A percentile compares a stretch with the other conserved stretches of the same genome.
Conservation (phyloP, 1,140 invertebrate genomes). For the Brachionus rotundiformis region DNA sequence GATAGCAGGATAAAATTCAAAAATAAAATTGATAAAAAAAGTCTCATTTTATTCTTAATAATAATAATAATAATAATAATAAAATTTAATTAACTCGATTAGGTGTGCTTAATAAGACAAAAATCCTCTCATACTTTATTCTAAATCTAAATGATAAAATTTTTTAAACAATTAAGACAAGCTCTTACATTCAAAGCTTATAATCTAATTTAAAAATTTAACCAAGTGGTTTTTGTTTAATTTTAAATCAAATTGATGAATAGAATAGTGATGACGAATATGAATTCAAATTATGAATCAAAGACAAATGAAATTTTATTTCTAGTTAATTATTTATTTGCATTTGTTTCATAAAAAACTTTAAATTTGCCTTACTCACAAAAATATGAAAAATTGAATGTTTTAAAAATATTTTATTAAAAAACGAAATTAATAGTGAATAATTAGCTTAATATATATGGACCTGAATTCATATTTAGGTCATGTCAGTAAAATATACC, state of each 20-base stretch:
- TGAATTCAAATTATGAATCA: constrained; percentile 6
- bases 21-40: constrained; percentile 3
- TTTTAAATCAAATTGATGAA: background rate
- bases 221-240: background rate
- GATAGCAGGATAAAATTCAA: background rate
- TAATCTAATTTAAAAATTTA: background rate
- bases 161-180: no score
- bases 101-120: background rate
- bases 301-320: background rate
- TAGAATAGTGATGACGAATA: constrained; percentile 14
- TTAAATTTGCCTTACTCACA: background rate
- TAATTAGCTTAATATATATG: background rate
- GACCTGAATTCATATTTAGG: background rate
- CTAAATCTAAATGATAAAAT: background rate
- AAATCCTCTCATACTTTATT: background rate
- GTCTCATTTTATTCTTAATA: background rate
- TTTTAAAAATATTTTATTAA: no score
- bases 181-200: background rate
- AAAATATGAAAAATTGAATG: background rate
- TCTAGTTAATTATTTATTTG: no score
- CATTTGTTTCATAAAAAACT: constrained; percentile 1
- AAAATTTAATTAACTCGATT: background rate
- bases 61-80: no score
- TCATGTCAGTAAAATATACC: background rate
- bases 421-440: no score